These are phyloP conservation scores for Brachyhypopomus occidentalis DNA, from an alignment of 2,113 vertebrate species.

Conservation along the genomic window DNA sequence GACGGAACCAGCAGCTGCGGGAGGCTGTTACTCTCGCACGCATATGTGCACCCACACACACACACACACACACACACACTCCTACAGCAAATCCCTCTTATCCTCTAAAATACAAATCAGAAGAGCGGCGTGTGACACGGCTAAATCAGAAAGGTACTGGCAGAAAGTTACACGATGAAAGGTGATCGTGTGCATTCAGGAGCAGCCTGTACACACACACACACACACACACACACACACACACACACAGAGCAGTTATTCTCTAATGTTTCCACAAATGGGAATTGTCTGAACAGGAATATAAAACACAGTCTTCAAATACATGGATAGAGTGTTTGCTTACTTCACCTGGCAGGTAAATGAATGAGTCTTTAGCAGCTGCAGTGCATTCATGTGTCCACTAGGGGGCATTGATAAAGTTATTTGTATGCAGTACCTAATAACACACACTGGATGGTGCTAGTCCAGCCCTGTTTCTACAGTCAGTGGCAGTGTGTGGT, in stretches of 20 bases:
- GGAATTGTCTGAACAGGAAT: background rate
- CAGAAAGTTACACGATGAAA: background rate
- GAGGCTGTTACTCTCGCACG: conserved; percentile 50
- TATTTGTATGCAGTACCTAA: conserved; percentile 35
- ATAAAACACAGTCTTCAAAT: background rate
- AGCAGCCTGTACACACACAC: background rate
- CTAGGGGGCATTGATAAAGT: conserved; percentile 63
- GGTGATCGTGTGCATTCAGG: background rate
- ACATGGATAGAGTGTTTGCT: background rate
- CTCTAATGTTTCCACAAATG: background rate
- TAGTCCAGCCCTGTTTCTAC: conserved; percentile 14
- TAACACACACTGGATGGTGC: conserved; percentile 51
- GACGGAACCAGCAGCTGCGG: conserved; percentile 55
- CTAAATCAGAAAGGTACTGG: background rate
- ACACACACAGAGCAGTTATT: background rate
- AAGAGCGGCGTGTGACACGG: background rate
- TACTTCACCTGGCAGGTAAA: conserved; percentile 40
- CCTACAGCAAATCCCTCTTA: background rate
- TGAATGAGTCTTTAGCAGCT: conserved; percentile 2
- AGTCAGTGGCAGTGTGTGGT: background rate
- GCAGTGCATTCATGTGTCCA: conserved; percentile 63
- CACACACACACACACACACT: background rate
- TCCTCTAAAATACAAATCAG: conserved; percentile 1
- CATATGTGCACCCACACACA: conserved; percentile 15
- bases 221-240: background rate